A percentile compares a stretch with the other conserved stretches of the same genome.
phyloP scores from a whole-genome alignment of 2,113 vertebrate genomes.

The Crocuta crocuta region DNA sequence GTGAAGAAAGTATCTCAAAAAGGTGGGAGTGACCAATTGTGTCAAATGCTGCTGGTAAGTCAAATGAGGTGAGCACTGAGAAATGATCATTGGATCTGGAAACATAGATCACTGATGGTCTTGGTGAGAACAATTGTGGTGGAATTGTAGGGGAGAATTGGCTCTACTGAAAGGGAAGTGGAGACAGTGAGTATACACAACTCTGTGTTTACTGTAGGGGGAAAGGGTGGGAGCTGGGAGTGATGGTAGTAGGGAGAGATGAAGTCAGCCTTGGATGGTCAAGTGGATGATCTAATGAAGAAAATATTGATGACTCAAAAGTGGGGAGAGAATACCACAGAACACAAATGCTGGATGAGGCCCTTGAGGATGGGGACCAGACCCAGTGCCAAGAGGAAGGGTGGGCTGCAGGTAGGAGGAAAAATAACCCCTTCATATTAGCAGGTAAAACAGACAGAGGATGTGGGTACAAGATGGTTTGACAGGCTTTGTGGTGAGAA shows the following conservation, averaged over 20 bases:
- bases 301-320: neutral
- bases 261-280: neutral
- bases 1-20: neutral
- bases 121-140: neutral
- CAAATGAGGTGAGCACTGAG: neutral
- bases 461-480: neutral
- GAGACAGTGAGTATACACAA: neutral
- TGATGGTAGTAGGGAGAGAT: neutral
- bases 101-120: neutral
- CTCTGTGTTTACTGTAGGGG: neutral
- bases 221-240: neutral
- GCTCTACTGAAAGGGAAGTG: neutral
- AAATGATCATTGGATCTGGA: neutral
- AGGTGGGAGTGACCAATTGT: neutral
- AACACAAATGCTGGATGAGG: neutral
- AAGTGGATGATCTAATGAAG: neutral
- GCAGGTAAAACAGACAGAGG: neutral
- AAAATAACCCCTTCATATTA: neutral
- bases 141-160: neutral
- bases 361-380: neutral
- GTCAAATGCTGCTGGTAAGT: neutral
- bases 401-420: neutral
- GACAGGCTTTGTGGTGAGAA: neutral
- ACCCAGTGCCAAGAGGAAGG: neutral
- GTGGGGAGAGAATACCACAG: neutral